A percentile compares a stretch with the other conserved stretches of the same genome.
Evolutionary conservation across 2,888 invertebrate species (phyloP).

Genomic region (Philereme transversata): DNA sequence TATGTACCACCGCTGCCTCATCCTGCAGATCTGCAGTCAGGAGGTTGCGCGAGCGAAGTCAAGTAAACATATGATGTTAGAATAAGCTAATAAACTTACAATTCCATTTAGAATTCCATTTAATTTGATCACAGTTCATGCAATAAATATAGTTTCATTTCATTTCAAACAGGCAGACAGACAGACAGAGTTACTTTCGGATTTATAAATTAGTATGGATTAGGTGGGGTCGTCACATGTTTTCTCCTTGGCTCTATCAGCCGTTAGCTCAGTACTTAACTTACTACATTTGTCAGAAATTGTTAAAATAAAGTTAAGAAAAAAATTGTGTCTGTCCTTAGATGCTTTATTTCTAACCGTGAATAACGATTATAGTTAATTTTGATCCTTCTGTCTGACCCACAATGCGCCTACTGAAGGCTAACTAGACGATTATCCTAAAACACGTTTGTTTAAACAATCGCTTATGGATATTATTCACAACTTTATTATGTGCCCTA

Average conservation of each 20-base stretch:
- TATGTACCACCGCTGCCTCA: slow-evolving; percentile 98
- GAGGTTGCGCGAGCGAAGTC: slow-evolving; percentile 96
- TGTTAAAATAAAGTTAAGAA: too few relatives aligned
- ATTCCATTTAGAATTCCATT: too few relatives aligned
- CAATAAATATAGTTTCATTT: too few relatives aligned
- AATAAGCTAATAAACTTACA: slow-evolving; percentile 72
- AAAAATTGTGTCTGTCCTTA: too few relatives aligned
- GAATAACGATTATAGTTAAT: slow-evolving; percentile 37
- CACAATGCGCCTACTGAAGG: slow-evolving; percentile 47
- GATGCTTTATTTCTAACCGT: slow-evolving; percentile 26
- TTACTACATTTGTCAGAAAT: too few relatives aligned
- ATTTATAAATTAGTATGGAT: too few relatives aligned
- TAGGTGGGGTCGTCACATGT: too few relatives aligned
- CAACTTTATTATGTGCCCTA: slow-evolving; percentile 4
- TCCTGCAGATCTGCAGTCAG: slow-evolving; percentile 98
- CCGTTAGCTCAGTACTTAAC: too few relatives aligned
- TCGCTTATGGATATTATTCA: slow-evolving; percentile 26
- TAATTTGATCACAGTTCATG: too few relatives aligned
- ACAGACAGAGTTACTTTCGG: too few relatives aligned
- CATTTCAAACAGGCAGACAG: too few relatives aligned
- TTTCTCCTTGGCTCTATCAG: too few relatives aligned
- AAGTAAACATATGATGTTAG: slow-evolving; percentile 70
- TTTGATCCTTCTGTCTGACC: slow-evolving; percentile 36
- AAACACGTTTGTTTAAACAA: slow-evolving; percentile 45
- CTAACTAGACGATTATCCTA: slow-evolving; percentile 53